Evolutionary conservation across 1,140 invertebrate genomes (phyloP).

Genomic region (Hestina assimilis): DNA sequence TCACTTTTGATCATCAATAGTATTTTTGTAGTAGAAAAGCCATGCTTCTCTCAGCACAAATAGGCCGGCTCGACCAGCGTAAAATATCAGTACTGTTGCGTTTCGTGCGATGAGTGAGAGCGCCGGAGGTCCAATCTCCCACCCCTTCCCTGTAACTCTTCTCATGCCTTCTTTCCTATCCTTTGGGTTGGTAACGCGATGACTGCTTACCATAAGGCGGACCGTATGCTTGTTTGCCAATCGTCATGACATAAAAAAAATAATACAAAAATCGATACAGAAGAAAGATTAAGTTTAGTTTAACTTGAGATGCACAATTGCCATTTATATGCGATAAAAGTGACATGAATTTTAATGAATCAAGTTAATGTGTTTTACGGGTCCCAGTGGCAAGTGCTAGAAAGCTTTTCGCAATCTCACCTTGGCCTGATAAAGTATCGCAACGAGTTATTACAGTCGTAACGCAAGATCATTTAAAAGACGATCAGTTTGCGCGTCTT

Average conservation of each 20-base stretch:
- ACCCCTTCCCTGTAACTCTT: conserved; percentile 32
- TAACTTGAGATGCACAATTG: conserved; percentile 38
- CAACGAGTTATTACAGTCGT: conserved; percentile 62
- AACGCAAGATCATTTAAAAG: conserved; percentile 72
- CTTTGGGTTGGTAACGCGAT: too few species aligned
- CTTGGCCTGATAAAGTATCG: conserved; percentile 63
- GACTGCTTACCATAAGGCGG: too few species aligned
- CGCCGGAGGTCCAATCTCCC: too few species aligned
- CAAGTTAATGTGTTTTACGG: conserved; percentile 39
- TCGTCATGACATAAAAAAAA: too few species aligned
- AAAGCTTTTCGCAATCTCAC: conserved; percentile 66
- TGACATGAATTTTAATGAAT: conserved; percentile 67
- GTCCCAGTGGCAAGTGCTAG: conserved; percentile 62
- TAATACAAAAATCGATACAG: background rate
- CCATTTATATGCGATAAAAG: conserved; percentile 53
- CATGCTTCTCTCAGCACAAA: too few species aligned
- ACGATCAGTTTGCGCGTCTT: conserved; percentile 66
- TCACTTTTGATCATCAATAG: conserved; percentile 51
- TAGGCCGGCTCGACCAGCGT: too few species aligned
- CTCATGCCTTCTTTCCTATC: too few species aligned
- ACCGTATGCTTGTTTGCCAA: too few species aligned
- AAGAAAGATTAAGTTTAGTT: conserved; percentile 6
- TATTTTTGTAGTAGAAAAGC: too few species aligned
- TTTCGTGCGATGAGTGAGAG: too few species aligned
- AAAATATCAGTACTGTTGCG: too few species aligned